Evolutionary conservation across 2,888 invertebrate species (phyloP), one percentile per base, ranked within the genome.

Genomic region (Nomada ferruginata): DNA sequence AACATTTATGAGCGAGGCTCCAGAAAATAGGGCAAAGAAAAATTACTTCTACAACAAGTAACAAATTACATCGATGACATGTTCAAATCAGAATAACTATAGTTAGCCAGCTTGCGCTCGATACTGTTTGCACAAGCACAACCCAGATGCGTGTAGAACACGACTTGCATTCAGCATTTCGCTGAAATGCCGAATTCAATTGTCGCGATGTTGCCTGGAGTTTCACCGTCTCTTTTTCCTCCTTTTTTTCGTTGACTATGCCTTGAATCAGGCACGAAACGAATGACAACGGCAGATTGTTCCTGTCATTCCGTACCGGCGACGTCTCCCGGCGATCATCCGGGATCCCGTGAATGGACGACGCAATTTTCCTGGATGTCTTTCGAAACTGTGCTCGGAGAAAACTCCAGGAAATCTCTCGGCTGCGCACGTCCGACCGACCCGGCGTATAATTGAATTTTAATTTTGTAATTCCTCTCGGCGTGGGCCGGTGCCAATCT

Each of bases 211-310:
- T 79, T 44, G 60, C 66, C 20, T 18, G 20, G 42, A 26, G 64
- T 65, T 64, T 73, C 69, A 52, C 59, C 29, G 60, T 59, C 7
- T 36, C 36, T 36, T 36, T 36, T 36, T 36, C 36, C 36, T 69
- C 59, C 55, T 74, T 68, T 79, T 64, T 75, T 72, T 61, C 81
- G 61, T 60, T 23, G 70, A 36, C 68, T 78, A 60, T 57, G 70
- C 76, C 76, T 80, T 86, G 82, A 86, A 86, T 88, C 84, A 82
- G 73, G 86, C 83, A 85, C 84, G 85, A 83, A 82, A 73, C 88
- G 86, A 90, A 90, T 85, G 90, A 90, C 90, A 90, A 87, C 85
- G 84, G 88, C 89, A 90, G 90, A 90, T 90, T 90, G 89, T 90
- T 84, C 87, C 89, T 89, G 90, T 89, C 89, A 89, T 89, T 88